Evolutionary conservation across 2,888 invertebrate genomes (phyloP).

Genomic region (Brenthis ino): DNA sequence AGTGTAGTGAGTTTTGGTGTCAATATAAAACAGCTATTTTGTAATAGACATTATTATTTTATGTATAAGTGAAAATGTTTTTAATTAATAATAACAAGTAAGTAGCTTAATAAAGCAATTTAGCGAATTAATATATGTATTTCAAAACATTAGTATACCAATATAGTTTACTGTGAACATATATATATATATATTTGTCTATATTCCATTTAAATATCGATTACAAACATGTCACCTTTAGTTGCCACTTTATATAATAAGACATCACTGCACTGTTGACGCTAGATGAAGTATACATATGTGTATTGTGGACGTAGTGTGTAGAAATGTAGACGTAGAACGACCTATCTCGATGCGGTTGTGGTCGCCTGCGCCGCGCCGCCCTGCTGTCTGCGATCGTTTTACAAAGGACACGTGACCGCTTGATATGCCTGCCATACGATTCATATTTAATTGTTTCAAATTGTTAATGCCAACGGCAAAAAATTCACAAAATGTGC

Average conservation of each 20-base stretch:
- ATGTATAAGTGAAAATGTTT: no score
- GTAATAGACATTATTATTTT: no score
- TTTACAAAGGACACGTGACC: slow-evolving; percentile 49
- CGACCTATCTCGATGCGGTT: slow-evolving; percentile 44
- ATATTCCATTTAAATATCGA: neutral
- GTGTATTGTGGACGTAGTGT: slow-evolving; percentile 6
- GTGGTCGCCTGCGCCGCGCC: slow-evolving; percentile 45
- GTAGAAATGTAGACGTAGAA: slow-evolving; percentile 10
- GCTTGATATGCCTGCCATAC: neutral
- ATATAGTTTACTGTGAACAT: no score
- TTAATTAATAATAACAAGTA: no score
- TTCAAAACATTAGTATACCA: no score
- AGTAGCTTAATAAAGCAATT: no score
- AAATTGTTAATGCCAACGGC: neutral
- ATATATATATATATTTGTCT: no score
- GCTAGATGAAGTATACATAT: slow-evolving; percentile 9
- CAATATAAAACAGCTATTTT: no score
- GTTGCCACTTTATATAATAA: neutral
- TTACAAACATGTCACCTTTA: slow-evolving; percentile 2
- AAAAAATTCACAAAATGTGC: neutral
- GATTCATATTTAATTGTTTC: neutral
- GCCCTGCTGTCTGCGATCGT: slow-evolving; percentile 60
- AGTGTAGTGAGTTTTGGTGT: no score
- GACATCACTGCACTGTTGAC: neutral
- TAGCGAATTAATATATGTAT: no score